Evolutionary conservation across 1,140 invertebrate genomes (phyloP), one percentile per base, ranked within the genome.

Genomic region (Atopsyche davidsoni): DNA sequence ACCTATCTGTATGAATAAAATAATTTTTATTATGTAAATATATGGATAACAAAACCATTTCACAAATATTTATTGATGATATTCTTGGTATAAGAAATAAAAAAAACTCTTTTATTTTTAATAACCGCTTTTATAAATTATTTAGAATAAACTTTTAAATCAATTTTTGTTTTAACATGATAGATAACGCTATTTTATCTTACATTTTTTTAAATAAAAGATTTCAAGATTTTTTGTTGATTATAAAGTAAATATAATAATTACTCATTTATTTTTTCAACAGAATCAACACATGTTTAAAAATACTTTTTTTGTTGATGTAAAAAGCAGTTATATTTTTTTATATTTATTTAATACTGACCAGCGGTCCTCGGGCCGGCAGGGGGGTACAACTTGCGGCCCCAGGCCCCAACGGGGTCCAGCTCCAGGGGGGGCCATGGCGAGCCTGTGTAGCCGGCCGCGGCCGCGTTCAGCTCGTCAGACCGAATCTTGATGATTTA

Each of bases 331-430:
- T n/a, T 28, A 28, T 28, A 28, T 28, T 28, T 28, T 28, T 28
- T 28, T 28, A 28, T 7, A n/a, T 7, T 28, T 7, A 7, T 17
- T 16, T 41, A n/a, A 2, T 44, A 53, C 45, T 31, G 62, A 73
- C 71, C 71, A 60, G 77, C 76, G 42, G 73, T 70, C 55, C 77
- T 65, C 51, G 74, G 73, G 46, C 76, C 77, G 47, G 75, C 73
- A 57, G 80, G 75, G 46, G 83, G 81, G 65, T 86, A 85, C 47
- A 85, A 71, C 64, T 86, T 85, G 45, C 82, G 76, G 31, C 83
- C 82, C 83, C 83, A 85, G 68, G 74, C 73, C 50, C 77, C 78
- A 68, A 80, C 78, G 59, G 79, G 78, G 70, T 84, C 82, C 68
- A 82, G 72, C 61, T 82, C 80, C 53, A 81, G 73, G 59, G 80